These are phyloP conservation scores for Psilopogon haemacephalus DNA, from an alignment of 2,113 vertebrate genomes.

Conservation along the genomic window DNA sequence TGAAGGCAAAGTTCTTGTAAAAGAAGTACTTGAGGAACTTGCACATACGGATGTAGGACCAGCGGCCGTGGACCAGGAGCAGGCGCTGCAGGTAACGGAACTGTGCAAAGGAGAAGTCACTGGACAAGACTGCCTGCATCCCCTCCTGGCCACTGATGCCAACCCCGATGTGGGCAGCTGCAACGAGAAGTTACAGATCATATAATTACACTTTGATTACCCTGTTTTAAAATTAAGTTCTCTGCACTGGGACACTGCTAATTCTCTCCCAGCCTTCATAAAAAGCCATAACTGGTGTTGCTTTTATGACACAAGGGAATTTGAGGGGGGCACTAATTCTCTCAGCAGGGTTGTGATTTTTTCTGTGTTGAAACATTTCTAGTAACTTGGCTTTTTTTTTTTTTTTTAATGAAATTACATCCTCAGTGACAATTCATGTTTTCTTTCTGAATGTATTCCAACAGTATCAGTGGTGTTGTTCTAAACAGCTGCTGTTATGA, in stretches of 20 bases:
- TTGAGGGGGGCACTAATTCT: not conserved
- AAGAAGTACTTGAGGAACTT: conserved; percentile 97
- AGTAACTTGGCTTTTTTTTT: not conserved
- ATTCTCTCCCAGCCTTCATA: not conserved
- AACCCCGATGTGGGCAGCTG: conserved; percentile 93
- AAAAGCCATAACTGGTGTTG: not conserved
- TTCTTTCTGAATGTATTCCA: not conserved
- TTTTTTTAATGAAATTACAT: not conserved
- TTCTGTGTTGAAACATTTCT: not conserved
- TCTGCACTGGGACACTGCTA: not conserved
- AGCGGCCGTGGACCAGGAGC: conserved; percentile 92
- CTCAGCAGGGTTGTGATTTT: not conserved
- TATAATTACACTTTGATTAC: not conserved
- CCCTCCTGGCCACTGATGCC: conserved; percentile 95
- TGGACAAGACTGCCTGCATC: conserved; percentile 92
- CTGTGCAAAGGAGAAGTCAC: conserved; percentile 91
- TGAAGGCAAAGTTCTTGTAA: conserved; percentile 98
- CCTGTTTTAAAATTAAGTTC: not conserved
- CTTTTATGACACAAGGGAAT: not conserved
- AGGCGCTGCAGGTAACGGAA: conserved; percentile 93
- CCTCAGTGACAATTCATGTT: not conserved
- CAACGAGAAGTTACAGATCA: not conserved
- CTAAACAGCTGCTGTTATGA: not conserved
- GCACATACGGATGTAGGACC: conserved; percentile 97
- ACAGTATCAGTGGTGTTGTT: not conserved